phyloP scores from a whole-genome alignment of 2,888 invertebrate genomes.

The Augiades crinisus region DNA sequence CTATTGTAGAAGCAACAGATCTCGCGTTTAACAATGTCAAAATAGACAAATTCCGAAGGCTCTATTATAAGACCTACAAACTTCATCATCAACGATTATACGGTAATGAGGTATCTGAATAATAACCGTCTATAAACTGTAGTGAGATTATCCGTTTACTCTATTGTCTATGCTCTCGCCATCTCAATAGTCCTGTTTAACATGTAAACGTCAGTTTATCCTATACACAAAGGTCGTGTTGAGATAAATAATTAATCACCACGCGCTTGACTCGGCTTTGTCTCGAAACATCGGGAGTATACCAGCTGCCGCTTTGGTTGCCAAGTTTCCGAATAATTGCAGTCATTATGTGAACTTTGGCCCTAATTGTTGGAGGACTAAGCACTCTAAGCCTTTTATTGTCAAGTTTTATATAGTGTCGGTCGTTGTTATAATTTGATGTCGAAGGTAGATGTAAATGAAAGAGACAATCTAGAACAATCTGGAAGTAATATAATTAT shows the following conservation, averaged over 20 bases:
- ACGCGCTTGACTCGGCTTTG: conserved; percentile 8
- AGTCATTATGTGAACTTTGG: conserved; percentile 11
- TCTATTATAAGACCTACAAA: no score
- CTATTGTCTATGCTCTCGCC: no score
- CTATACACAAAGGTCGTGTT: conserved; percentile 4
- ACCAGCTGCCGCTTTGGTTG: conserved; percentile 10
- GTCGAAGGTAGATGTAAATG: no score
- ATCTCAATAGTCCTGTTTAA: conserved; percentile 7
- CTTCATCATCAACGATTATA: no score
- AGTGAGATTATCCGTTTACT: no score
- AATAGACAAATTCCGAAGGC: no score
- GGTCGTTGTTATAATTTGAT: neutral
- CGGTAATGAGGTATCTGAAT: no score
- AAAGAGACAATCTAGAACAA: no score
- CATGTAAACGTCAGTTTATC: neutral
- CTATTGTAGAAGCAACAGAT: no score
- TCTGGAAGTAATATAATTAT: no score
- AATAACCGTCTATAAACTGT: no score
- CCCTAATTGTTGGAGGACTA: conserved; percentile 7
- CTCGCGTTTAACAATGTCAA: no score
- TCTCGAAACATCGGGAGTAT: conserved; percentile 5
- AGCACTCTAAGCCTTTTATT: conserved; percentile 7
- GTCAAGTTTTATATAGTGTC: neutral
- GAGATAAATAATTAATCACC: conserved; percentile 18
- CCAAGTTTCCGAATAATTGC: conserved; percentile 14